Conservation (phyloP, 2,113 vertebrate genomes). For the Gadus chalcogrammus region DNA sequence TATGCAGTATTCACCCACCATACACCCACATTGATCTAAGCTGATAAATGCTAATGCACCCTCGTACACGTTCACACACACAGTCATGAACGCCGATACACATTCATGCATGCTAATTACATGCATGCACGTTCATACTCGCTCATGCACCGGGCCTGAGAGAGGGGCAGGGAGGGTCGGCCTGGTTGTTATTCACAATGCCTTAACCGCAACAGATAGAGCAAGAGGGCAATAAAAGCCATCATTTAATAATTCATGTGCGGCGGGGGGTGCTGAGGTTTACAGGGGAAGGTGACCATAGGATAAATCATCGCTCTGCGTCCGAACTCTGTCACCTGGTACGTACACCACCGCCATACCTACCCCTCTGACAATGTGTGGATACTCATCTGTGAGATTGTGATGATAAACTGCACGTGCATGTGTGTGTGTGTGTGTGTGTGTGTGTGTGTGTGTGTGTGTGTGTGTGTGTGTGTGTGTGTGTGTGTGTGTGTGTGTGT, state of each 20-base stretch:
- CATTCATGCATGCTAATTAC: conserved; percentile 34
- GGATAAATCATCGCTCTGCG: too few relatives aligned
- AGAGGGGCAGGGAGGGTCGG: conserved; percentile 7
- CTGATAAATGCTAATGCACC: too few relatives aligned
- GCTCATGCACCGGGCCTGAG: too few relatives aligned
- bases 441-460: conserved; percentile 10
- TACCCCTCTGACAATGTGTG: neutral
- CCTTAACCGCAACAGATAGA: conserved; percentile 54
- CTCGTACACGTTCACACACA: too few relatives aligned
- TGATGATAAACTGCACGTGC: neutral
- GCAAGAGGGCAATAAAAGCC: conserved; percentile 52
- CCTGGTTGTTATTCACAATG: conserved; percentile 35
- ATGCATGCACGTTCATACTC: conserved; percentile 28
- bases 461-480: too few relatives aligned
- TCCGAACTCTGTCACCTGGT: too few relatives aligned
- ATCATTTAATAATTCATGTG: conserved; percentile 57
- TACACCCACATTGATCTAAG: too few relatives aligned
- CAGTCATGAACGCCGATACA: too few relatives aligned
- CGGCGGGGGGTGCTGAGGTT: conserved; percentile 8
- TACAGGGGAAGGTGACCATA: conserved; percentile 7
- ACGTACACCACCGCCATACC: too few relatives aligned
- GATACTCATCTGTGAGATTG: neutral
- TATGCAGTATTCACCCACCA: too few relatives aligned
- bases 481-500: conserved; percentile 9
- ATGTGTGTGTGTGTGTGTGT: conserved; percentile 5